These are phyloP conservation scores for Ornithoptera priamus DNA, from an alignment of 2,888 invertebrate genomes.

Conservation along the genomic window DNA sequence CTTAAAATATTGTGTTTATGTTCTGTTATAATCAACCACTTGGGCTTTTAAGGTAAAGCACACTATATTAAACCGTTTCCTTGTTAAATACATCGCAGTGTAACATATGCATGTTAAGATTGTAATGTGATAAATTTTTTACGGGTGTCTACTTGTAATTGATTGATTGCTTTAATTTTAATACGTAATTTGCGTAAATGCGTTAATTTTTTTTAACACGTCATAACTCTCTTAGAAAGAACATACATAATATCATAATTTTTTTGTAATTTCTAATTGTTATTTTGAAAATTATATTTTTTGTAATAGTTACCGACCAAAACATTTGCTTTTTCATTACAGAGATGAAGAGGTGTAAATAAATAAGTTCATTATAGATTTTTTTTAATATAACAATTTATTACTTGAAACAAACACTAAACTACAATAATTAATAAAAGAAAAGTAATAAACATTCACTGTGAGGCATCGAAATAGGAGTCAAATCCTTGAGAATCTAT, in stretches of 20 bases:
- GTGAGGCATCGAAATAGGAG: slow-evolving; percentile 43
- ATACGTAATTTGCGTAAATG: not conserved
- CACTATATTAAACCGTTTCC: slow-evolving; percentile 20
- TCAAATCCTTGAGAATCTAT: slow-evolving; percentile 70
- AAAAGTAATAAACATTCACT: not conserved
- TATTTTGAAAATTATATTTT: not conserved
- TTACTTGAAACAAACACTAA: not conserved
- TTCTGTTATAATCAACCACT: not conserved
- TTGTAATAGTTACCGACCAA: not conserved
- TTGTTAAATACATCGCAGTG: slow-evolving; percentile 8
- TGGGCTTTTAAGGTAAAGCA: slow-evolving; percentile 6
- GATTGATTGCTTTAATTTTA: slow-evolving; percentile 12
- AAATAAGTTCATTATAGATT: not conserved
- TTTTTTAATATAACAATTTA: not conserved
- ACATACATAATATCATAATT: not conserved
- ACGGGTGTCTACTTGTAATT: slow-evolving; percentile 13
- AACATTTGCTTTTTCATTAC: not conserved
- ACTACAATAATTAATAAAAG: not conserved
- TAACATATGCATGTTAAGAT: slow-evolving; percentile 23
- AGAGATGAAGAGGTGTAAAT: not conserved
- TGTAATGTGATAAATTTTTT: slow-evolving; percentile 21
- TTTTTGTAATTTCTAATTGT: not conserved
- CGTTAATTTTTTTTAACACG: not conserved
- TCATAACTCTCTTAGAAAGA: not conserved
- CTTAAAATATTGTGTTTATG: not conserved